A percentile compares a stretch with the other conserved stretches of the same genome.
phyloP scores from a whole-genome alignment of 2,113 vertebrate genomes.

The Toxotes jaculatrix region DNA sequence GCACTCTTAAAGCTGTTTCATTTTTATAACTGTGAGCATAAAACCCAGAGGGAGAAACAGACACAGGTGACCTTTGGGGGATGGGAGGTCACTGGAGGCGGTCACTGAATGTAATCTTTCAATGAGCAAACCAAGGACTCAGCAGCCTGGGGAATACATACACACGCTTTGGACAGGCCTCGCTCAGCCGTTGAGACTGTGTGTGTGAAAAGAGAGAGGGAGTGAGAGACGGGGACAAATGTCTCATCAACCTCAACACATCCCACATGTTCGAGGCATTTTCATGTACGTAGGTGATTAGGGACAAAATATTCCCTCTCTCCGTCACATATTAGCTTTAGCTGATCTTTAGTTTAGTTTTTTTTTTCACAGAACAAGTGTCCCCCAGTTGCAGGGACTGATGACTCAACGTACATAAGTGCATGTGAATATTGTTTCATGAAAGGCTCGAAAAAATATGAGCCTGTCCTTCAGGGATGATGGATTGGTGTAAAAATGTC shows the following conservation, averaged over 20 bases:
- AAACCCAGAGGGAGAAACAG: constrained; percentile 41
- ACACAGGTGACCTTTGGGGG: constrained; percentile 68
- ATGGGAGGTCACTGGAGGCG: constrained; percentile 45
- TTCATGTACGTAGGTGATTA: background rate
- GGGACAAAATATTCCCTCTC: background rate
- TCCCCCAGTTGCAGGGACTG: background rate
- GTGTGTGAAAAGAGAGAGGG: constrained; percentile 8
- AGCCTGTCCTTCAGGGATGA: background rate
- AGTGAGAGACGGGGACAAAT: constrained; percentile 39
- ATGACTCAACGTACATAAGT: background rate
- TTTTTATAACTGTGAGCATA: constrained; percentile 18
- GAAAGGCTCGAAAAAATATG: background rate
- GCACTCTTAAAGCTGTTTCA: constrained; percentile 3
- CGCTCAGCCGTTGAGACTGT: constrained; percentile 34
- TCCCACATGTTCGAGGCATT: background rate
- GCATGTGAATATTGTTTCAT: background rate
- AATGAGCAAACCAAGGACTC: constrained; percentile 62
- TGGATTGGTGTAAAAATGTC: background rate
- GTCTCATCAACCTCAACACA: constrained; percentile 42
- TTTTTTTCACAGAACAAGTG: background rate
- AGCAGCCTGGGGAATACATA: constrained; percentile 64
- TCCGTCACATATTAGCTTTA: background rate
- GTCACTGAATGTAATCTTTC: constrained; percentile 58
- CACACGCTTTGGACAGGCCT: constrained; percentile 21
- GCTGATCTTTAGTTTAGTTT: background rate